phyloP scores from a whole-genome alignment of 2,113 vertebrate species.

The Proteles cristata region DNA sequence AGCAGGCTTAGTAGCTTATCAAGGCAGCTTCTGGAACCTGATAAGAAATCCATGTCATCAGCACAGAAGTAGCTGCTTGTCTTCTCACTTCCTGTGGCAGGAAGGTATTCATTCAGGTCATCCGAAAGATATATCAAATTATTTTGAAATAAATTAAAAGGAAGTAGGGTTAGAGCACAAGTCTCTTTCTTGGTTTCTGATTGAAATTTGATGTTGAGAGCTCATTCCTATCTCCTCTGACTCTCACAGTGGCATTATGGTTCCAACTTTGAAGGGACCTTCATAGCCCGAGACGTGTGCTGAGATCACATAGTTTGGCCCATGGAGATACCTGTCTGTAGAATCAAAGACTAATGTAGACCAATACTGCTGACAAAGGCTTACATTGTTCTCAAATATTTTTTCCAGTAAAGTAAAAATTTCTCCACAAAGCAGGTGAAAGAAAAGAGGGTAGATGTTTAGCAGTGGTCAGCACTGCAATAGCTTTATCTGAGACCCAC shows the following conservation, averaged over 20 bases:
- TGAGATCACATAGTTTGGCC: constrained; percentile 74
- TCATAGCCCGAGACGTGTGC: constrained; percentile 72
- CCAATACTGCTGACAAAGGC: constrained; percentile 74
- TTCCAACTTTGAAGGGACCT: constrained; percentile 66
- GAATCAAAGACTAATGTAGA: constrained; percentile 78
- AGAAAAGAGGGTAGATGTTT: constrained; percentile 67
- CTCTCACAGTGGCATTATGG: constrained; percentile 60
- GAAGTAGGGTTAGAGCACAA: constrained; percentile 23
- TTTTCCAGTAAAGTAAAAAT: constrained; percentile 64
- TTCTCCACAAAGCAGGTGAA: constrained; percentile 63
- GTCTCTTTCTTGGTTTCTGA: constrained; percentile 50
- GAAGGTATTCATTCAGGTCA: constrained; percentile 53
- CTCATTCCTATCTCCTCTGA: constrained; percentile 52
- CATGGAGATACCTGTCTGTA: constrained; percentile 60
- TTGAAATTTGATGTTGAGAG: constrained; percentile 58
- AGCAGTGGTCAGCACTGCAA: constrained; percentile 60
- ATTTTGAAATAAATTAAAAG: constrained; percentile 72
- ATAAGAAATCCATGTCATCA: constrained; percentile 71
- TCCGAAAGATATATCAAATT: constrained; percentile 54
- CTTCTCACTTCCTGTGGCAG: constrained; percentile 64
- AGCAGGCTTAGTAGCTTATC: constrained; percentile 67
- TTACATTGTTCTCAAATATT: constrained; percentile 75
- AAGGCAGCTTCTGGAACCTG: constrained; percentile 45
- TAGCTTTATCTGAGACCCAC: constrained; percentile 14
- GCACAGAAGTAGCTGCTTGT: constrained; percentile 50